Evolutionary conservation across 2,888 invertebrate genomes (phyloP).

Genomic region (Parnassius orleans): DNA sequence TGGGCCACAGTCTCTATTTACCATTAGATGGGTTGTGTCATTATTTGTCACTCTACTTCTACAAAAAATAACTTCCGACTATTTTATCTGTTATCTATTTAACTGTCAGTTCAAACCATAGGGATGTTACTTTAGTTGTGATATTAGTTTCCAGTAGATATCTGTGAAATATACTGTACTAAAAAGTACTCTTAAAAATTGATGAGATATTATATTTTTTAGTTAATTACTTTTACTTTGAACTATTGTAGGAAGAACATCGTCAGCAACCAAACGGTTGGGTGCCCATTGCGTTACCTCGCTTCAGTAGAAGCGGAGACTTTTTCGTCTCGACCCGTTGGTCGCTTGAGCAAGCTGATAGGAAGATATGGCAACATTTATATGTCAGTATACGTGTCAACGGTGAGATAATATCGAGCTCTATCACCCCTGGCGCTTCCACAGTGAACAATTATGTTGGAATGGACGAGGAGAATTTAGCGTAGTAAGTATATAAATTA

Average conservation of each 20-base stretch:
- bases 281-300: slow-evolving; percentile 83
- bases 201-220: too few relatives aligned
- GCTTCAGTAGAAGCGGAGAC: slow-evolving; percentile 70
- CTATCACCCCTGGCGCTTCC: slow-evolving; percentile 79
- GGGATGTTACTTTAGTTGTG: too few relatives aligned
- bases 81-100: too few relatives aligned
- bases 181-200: too few relatives aligned
- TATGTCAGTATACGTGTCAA: slow-evolving; percentile 55
- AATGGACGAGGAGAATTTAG: slow-evolving; percentile 60
- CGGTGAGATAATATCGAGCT: slow-evolving; percentile 53
- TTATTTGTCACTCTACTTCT: too few relatives aligned
- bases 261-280: slow-evolving; percentile 84
- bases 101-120: too few relatives aligned
- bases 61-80: too few relatives aligned
- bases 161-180: too few relatives aligned
- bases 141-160: too few relatives aligned
- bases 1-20: too few relatives aligned
- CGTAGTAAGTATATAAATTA: slow-evolving; percentile 52
- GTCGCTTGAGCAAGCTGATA: slow-evolving; percentile 61
- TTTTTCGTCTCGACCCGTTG: slow-evolving; percentile 67
- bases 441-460: slow-evolving; percentile 83
- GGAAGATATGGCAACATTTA: slow-evolving; percentile 76
- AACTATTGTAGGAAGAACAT: slow-evolving; percentile 58
- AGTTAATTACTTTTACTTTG: too few relatives aligned
- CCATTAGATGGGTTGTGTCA: too few relatives aligned